Evolutionary conservation across 2,888 invertebrate species (phyloP), one percentile per base, ranked within the genome.

Genomic region (Caenorhabditis zanzibari): DNA sequence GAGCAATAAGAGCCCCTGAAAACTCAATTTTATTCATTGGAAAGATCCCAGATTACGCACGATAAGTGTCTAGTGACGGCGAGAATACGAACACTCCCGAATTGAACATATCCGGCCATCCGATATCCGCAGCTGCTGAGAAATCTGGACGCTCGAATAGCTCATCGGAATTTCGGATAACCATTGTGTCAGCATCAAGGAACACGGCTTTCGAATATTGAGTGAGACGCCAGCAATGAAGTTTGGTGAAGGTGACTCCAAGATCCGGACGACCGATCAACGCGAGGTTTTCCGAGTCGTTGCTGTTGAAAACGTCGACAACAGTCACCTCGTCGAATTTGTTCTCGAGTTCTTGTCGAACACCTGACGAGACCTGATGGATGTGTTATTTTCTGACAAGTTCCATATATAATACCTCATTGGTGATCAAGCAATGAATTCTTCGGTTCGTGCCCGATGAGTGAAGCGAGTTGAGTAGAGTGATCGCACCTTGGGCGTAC

Each of bases 161-260:
- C 93, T 99, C 99, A 93, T 99, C 99, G 93, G 96, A 95, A 93
- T 98, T 97, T 94, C 96, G 95, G 90, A 99, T 94, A 94, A 98
- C 98, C 95, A 99, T 94, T 86, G 96, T 96, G 93, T 99, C 99
- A 87, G 99, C 97, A 94, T 99, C 99, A 90, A 99, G 94, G 94
- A 99, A 99, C 10, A 99, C 97, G 93, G 97, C 97, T 94, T 98
- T 99, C 88, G 95, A 95, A 94, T 95, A 99, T 93, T 98, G 96
- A 76, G 96, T 96, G 85, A 99, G 95, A 91, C 95, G 95, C 99
- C 99, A 99, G 94, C 97, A 98, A 93, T 99, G 97, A 85, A 99
- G 94, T 94, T 99, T 99, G 86, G 99, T 99, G 93, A 99, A 98
- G 87, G 98, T 99, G 92, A 98, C 95, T 88, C 98, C 98, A 86